phyloP scores from a whole-genome alignment of 1,140 invertebrate genomes.

The Arion vulgaris region DNA sequence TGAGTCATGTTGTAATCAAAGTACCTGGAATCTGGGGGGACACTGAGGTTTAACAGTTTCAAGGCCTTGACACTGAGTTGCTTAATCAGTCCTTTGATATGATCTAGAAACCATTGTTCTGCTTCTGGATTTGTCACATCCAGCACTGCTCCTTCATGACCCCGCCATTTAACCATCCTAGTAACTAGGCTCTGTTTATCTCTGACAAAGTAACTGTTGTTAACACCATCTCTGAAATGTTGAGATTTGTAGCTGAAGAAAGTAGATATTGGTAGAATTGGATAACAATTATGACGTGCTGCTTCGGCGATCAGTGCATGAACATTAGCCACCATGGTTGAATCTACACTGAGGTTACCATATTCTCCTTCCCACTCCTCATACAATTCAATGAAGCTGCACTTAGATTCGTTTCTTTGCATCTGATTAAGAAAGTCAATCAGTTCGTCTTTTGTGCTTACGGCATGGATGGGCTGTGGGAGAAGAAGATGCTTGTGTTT shows the following conservation, averaged over 20 bases:
- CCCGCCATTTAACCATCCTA: slow-evolving; percentile 45
- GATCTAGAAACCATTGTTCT: slow-evolving; percentile 40
- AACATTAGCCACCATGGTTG: slow-evolving; percentile 23
- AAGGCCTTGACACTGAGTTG: slow-evolving; percentile 42
- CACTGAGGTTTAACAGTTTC: slow-evolving; percentile 46
- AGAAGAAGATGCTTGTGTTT: slow-evolving; percentile 36
- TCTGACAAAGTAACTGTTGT: slow-evolving; percentile 46
- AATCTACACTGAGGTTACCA: slow-evolving; percentile 43
- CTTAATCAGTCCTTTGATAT: slow-evolving; percentile 24
- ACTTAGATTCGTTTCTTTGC: slow-evolving; percentile 19
- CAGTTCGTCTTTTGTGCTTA: slow-evolving; percentile 31
- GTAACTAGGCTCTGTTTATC: slow-evolving; percentile 47
- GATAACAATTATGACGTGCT: slow-evolving; percentile 28
- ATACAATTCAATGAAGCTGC: slow-evolving; percentile 43
- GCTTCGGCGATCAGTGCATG: slow-evolving; percentile 28
- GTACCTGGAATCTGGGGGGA: slow-evolving; percentile 43
- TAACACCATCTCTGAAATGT: slow-evolving; percentile 43
- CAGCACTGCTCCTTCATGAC: slow-evolving; percentile 48
- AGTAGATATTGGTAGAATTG: slow-evolving; percentile 46
- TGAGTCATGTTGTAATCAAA: slow-evolving; percentile 47
- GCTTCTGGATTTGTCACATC: slow-evolving; percentile 48
- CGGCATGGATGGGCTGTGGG: slow-evolving; percentile 38
- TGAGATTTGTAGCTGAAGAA: slow-evolving; percentile 51
- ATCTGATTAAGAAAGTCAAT: slow-evolving; percentile 26
- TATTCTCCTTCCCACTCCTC: slow-evolving; percentile 43